Evolutionary conservation across 2,113 vertebrate genomes (phyloP), one percentile per base, ranked within the genome.

Genomic region (Solea solea): DNA sequence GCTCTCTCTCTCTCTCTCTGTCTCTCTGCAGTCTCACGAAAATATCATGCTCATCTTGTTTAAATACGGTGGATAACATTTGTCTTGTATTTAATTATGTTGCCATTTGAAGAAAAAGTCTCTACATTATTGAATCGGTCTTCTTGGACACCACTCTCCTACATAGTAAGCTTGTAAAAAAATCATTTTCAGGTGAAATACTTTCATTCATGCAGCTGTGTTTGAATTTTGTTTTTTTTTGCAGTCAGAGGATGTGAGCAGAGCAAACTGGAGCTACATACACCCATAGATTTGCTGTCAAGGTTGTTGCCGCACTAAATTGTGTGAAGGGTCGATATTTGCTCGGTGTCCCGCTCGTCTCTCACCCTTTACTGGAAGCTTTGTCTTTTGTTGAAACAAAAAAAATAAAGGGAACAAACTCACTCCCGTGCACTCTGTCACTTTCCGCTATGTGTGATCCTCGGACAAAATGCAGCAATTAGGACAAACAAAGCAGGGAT

Each of bases 251-350:
- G 8, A 51, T 64, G 34, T 16, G 13, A 69, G 28, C 11, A 15
- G 56, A 64, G 10, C 45, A 9, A 28, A 67, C 27, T 53, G 13
- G 9, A 74, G 51, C 55, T 46, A 45, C 3, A 62, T 45, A 27
- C 62, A 28, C 34, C 13, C 44, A 77, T 45, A 15, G 78, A 69
- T 80, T 82, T 78, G 25, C 70, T 85, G 71, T 78, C 80, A 68
- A 6, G 57, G 40, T 14, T 59, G 49, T 13, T 15, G 52, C 42
- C 40, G 67, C 1, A 13, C 54, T 48, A 28, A 69, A 63, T 15
- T 72, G 66, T 72, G 66, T 16, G 46, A 44, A 6, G 44, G 52
- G 48, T 59, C 59, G 41, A 67, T 68, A 58, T 72, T 80, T 67
- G 55, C 59, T 66, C 9, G 44, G 76, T 61, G 41, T 48, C 21